Percentiles rank a stretch among this genome's conserved stretches.
These are phyloP conservation scores for Glareola pratincola DNA, from an alignment of 2,113 vertebrate species.

Conservation along the genomic window DNA sequence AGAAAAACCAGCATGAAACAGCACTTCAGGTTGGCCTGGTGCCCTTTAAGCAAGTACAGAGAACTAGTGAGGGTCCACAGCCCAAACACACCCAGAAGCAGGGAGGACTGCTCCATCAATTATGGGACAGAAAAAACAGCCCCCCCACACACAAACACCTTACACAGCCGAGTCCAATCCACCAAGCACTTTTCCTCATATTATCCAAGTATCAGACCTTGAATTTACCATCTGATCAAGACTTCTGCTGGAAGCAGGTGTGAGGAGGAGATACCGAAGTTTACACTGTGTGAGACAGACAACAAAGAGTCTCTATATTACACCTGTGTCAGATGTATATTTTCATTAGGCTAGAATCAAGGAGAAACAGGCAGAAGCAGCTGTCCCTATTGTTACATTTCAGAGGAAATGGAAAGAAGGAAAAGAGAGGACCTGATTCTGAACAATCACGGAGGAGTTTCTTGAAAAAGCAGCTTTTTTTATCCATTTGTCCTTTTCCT, in stretches of 20 bases:
- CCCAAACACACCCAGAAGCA: not conserved
- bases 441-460: not conserved
- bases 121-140: accelerated
- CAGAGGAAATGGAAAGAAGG: not conserved
- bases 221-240: not conserved
- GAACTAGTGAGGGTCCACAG: not conserved
- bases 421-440: not conserved
- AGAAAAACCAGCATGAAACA: not conserved
- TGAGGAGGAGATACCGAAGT: not conserved
- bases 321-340: not conserved
- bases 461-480: not conserved
- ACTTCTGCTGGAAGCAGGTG: not conserved
- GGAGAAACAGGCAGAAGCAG: not conserved
- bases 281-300: not conserved
- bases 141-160: too few relatives aligned
- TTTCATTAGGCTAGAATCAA: not conserved
- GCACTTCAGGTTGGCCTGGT: not conserved
- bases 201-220: not conserved
- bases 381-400: not conserved
- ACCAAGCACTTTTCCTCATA: not conserved
- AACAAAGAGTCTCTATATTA: not conserved
- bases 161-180: too few relatives aligned
- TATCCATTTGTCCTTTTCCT: not conserved
- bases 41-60: not conserved
- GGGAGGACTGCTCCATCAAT: not conserved